phyloP scores from a whole-genome alignment of 2,113 vertebrate species.

The Coregonus clupeaformis region DNA sequence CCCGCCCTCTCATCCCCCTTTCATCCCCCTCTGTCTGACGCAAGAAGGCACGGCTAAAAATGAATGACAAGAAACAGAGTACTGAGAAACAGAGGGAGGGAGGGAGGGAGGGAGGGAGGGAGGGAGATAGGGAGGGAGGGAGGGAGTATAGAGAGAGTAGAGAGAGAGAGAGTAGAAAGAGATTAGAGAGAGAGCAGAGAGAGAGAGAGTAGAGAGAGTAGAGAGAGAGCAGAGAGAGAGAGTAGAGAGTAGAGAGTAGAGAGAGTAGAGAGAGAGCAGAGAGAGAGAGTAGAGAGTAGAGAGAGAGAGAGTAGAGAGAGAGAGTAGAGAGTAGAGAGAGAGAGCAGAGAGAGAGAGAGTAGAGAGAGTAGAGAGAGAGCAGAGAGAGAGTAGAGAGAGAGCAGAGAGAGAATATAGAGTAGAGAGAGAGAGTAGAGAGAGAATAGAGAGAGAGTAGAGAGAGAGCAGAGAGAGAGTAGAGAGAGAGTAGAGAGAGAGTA shows the following conservation, averaged over 20 bases:
- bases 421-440: not conserved
- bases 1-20: no score
- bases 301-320: not conserved
- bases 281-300: not conserved
- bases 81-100: no score
- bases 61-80: no score
- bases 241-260: no score
- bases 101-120: no score
- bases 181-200: constrained; percentile 14
- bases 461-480: constrained; percentile 11
- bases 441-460: not conserved
- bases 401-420: no score
- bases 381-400: not conserved
- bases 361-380: not conserved
- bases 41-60: no score
- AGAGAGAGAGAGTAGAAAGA: no score
- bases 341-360: not conserved
- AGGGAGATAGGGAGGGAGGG: no score
- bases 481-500: not conserved
- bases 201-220: not conserved
- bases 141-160: not conserved
- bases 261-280: not conserved
- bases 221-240: not conserved
- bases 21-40: no score
- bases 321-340: constrained; percentile 4